Evolutionary conservation across 2,797 vertebrate genomes (phyloP).

Genomic region (Megaceryle alcyon): DNA sequence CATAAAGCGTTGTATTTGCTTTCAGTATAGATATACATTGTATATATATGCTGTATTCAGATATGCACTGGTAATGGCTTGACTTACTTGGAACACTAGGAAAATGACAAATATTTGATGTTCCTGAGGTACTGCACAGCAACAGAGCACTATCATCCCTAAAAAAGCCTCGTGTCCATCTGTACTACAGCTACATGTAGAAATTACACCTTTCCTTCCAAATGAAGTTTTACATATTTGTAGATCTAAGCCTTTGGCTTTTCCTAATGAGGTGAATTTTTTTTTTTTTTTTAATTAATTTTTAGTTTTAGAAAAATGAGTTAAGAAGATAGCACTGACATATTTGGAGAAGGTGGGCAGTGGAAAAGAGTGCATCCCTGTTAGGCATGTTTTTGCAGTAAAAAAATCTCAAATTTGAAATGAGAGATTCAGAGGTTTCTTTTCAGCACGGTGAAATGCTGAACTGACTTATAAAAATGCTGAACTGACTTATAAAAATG

Average conservation of each 20-base stretch:
- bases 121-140: background rate
- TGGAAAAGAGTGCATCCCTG: background rate
- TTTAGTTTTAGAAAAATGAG: constrained; percentile 4
- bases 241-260: background rate
- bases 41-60: background rate
- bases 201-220: background rate
- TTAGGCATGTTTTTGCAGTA: background rate
- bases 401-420: background rate
- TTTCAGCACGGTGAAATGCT: background rate
- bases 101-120: background rate
- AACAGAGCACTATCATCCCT: background rate
- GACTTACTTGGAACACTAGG: background rate
- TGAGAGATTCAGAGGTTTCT: background rate
- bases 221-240: background rate
- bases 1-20: background rate
- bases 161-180: background rate
- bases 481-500: background rate
- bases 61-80: background rate
- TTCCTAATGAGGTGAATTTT: background rate
- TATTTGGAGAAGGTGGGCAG: background rate
- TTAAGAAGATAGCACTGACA: background rate
- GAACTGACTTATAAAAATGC: background rate
- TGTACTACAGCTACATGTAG: background rate
- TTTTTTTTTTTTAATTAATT: background rate
- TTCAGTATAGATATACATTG: background rate